Base-by-base conservation (phyloP, 2,797 vertebrate genomes). In the Ataeniobius toweri region DNA sequence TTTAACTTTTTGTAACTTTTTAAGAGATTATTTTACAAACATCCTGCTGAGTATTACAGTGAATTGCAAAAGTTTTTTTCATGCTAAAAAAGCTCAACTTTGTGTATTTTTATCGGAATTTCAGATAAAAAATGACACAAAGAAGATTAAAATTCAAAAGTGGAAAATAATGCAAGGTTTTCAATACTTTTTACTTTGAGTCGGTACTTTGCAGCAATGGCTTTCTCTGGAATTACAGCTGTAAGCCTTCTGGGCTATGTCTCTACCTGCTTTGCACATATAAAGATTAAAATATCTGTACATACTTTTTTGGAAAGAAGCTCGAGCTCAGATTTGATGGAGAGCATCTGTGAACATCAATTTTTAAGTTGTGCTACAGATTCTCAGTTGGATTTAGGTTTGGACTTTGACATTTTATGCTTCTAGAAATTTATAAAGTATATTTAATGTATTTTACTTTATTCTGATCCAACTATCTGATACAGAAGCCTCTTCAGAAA, bases 401-500 rank as follows among this genome's bases (percentile, higher is more conserved):
- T 48, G 13, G 13, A 48, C 46, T 13, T 48, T 48, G 50, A 3
- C 50, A 51, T 51, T 18, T 51, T 51, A 51, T 51, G 59, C 14
- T 31, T 31, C 26, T 14, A 61, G 28, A 31, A 61, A 28, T 65
- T 22, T 39, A 39, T 39, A 9, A 65, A 39, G 36, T 12, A 68
- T 12, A 12, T 13, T n/a, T n/a, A 46, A 22, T 14, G 22, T 44
- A 13, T 68, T n/a, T 44, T 10, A 68, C 20, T 44, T 68, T 68
- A 13, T 68, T 10, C 39, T 41, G 22, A 44, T 41, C 44, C 41
- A n/a, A 5, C 0, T 13, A 68, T 69, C 50, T 76, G 39, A 69
- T 20, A 10, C 48, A 68, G 28, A 79, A 77, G 68, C 65, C 85
- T 72, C 72, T 83, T 72, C 74, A 74, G 18, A 78, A 61, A 81